Evolutionary conservation across 2,888 invertebrate species (phyloP), one percentile per base, ranked within the genome.

Genomic region (Netelia inedita): DNA sequence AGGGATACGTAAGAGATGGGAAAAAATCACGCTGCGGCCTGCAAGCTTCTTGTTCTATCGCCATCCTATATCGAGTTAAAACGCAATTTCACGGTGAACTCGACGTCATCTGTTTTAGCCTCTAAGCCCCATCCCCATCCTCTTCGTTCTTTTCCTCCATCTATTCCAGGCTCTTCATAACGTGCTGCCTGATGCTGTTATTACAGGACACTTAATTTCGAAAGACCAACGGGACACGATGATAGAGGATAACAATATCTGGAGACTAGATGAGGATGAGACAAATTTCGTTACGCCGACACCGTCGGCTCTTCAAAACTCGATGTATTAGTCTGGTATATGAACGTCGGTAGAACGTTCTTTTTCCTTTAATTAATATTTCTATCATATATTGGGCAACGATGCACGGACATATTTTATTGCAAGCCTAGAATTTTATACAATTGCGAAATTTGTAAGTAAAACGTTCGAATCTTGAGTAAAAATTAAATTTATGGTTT

Each of bases 31-130:
- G 63, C n/a, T 41, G 59, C 28, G 65, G 21, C 65, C 55, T 76
- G 66, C 55, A 53, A 69, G 53, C 53, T 74, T 74, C 50, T 74
- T 73, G 53, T 74, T 35, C 57, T 46, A 16, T 21, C 53, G 41
- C 23, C 43, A 28, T 75, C 16, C 69, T 79, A 75, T 75, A 82
- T 85, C 82, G 85, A 79, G 85, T 82, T 85, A 82, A 79, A 85
- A 85, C 72, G 82, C 79, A 85, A 85, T 85, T 85, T 85, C 85
- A 82, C 79, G 85, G 85, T 72, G 46, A 79, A 59, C 69, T 59
- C 85, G 66, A 19, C 68, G 72, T 82, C 85, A 82, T 85, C 79
- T 72, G 50, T 85, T 75, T 85, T 65, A 72, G 66, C 59, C 82
- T 61, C 19, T 53, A 28, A 14, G 10, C 50, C n/a, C 28, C 21